Evolutionary conservation across 1,140 invertebrate species (phyloP), one percentile per base, ranked within the genome.

Genomic region (Microplitis mediator): DNA sequence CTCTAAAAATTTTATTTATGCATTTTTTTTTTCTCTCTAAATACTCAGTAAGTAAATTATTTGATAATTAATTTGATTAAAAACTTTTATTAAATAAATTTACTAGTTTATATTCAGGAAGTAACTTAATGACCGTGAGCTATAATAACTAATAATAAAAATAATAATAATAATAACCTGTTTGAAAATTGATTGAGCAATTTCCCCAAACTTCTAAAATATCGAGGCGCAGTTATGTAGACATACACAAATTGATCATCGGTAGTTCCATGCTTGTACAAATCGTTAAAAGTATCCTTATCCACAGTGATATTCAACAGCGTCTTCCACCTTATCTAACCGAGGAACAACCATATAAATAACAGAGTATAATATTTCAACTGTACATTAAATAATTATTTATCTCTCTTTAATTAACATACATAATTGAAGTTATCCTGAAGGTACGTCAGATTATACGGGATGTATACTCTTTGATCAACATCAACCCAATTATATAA

Each of bases 361-460:
- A 45, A 45, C 39, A 45, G 39, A 45, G 39, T 45, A 45, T 45
- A 45, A 45, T 45, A 45, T 45, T 45, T 9, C 39, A 45, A 45
- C 39, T 11, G 6, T 45, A 45, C 11, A 45, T 45, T 45, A 45
- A 45, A 45, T 45, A 0, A 45, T 45, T 5, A 51, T 45, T 68
- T 67, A 50, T 35, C 62, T 50, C 9, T 75, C 50, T 75, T 71
- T 63, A 45, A 76, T 74, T 61, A 72, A 84, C 84, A 81, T 79
- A 86, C 85, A 81, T 84, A 86, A 80, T 76, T 78, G 69, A 84
- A 86, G 64, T 73, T 82, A 51, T 85, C 80, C 72, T 86, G 85
- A 9, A 86, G 79, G 70, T 84, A 76, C 62, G 82, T 78, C 61
- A 85, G 74, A 72, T 86, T 86, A 72, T 82, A 84, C 39, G 79